Evolutionary conservation across 2,888 invertebrate genomes (phyloP), one percentile per base, ranked within the genome.

Genomic region (Caprella mutica): DNA sequence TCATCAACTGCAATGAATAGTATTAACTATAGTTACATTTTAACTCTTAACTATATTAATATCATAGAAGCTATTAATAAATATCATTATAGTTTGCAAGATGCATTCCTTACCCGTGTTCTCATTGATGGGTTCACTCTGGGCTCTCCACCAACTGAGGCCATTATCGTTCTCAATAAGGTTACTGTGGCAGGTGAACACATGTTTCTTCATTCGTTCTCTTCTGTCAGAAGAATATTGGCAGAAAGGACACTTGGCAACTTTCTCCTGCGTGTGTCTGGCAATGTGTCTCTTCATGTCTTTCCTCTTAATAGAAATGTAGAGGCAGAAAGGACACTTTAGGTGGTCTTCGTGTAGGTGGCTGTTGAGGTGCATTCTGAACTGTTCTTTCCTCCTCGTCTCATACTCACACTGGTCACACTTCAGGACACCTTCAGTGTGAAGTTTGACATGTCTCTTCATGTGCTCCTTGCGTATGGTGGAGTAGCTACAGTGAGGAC

Each of bases 391-490:
- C 12, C 48, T 21, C 1, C 48, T 17, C 1, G 48, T 48, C 30
- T 48, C 30, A 30, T 26, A 48, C 17, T 29, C 48, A 21, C 48
- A 48, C 30, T 17, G 48, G 9, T 14, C 12, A 21, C 48, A 48
- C 30, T 29, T 17, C 27, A 48, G n/a, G 17, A 48, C 48, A 9
- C 48, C 48, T 14, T 48, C 48, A 19, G 48, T 48, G 48, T 48
- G 48, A 3, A 48, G 48, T 23, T 48, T 48, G 9, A 48, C 48
- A 30, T 48, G 48, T 12, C 48, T 17, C 19, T 48, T 48, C 48
- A 48, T 48, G 48, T 48, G 48, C 19, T 48, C 48, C 21, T 48
- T 48, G 48, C 48, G 48, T 12, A 48, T 30, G 2, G 48, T 48
- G 1, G 48, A 48, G 48, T 48, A 48, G n/a, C 29, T 27, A 14